Percentiles rank a stretch among this genome's conserved stretches.
These are phyloP conservation scores for Colinus virginianus DNA, from an alignment of 2,113 vertebrate genomes.

Conservation along the genomic window DNA sequence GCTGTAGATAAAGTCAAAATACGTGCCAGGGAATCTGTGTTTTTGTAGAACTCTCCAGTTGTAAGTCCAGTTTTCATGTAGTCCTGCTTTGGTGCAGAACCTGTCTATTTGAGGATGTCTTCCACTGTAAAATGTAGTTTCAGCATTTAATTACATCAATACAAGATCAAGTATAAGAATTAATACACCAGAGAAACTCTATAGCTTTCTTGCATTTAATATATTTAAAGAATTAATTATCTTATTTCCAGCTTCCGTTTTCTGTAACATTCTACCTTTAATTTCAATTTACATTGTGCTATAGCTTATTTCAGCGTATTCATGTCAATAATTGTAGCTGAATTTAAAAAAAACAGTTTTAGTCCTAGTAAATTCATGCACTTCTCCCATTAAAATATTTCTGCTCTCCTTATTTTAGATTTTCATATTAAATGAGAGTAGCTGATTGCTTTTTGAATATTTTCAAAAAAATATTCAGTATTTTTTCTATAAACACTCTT, in stretches of 20 bases:
- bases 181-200: conserved; percentile 39
- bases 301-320: conserved; percentile 56
- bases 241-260: conserved; percentile 10
- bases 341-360: conserved; percentile 45
- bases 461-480: not conserved
- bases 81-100: conserved; percentile 51
- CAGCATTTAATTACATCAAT: conserved; percentile 41
- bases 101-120: conserved; percentile 37
- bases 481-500: not conserved
- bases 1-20: conserved; percentile 61
- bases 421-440: not conserved
- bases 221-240: conserved; percentile 63
- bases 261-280: conserved; percentile 47
- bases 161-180: conserved; percentile 44
- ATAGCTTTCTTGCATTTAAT: conserved; percentile 61
- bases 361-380: conserved; percentile 68
- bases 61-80: conserved; percentile 62
- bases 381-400: conserved; percentile 50
- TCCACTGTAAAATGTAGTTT: conserved; percentile 64
- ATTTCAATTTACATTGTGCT: conserved; percentile 35
- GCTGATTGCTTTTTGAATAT: not conserved
- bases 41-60: conserved; percentile 36
- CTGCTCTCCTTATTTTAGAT: not conserved
- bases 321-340: conserved; percentile 62
- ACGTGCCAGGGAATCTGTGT: not conserved